These are phyloP conservation scores for Pycnonotus jocosus DNA, from an alignment of 2,113 vertebrate genomes.

Conservation along the genomic window DNA sequence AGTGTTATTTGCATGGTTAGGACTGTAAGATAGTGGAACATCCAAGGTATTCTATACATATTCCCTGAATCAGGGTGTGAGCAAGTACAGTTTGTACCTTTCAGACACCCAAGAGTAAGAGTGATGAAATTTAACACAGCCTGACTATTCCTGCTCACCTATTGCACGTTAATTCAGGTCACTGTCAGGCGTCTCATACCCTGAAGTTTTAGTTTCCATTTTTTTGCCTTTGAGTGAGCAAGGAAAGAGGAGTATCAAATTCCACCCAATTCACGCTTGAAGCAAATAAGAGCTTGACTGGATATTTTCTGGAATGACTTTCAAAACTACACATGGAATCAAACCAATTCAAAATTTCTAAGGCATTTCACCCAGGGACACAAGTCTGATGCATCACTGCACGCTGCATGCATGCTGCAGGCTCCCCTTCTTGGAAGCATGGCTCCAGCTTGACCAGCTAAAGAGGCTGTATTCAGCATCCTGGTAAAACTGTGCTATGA, in stretches of 20 bases:
- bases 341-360: neutral
- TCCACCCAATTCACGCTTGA: neutral
- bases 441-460: slow-evolving; percentile 24
- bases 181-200: neutral
- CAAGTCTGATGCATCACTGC: slow-evolving; percentile 16
- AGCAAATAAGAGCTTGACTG: neutral
- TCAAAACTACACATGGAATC: neutral
- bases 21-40: neutral
- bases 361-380: slow-evolving; percentile 42
- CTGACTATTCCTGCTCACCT: neutral
- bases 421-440: slow-evolving; percentile 31
- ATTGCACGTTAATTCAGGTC: neutral
- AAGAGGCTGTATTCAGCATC: neutral
- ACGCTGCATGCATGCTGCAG: slow-evolving; percentile 43
- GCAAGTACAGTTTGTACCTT: neutral
- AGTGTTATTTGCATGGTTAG: neutral
- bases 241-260: neutral
- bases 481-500: slow-evolving; percentile 34
- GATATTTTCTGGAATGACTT: neutral
- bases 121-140: neutral
- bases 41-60: neutral
- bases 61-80: neutral
- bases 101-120: neutral
- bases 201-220: neutral
- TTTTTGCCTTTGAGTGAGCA: neutral